Percentiles rank a stretch among this genome's conserved stretches.
Conservation (phyloP, 2,113 vertebrate genomes). For the Macaca fascicularis region DNA sequence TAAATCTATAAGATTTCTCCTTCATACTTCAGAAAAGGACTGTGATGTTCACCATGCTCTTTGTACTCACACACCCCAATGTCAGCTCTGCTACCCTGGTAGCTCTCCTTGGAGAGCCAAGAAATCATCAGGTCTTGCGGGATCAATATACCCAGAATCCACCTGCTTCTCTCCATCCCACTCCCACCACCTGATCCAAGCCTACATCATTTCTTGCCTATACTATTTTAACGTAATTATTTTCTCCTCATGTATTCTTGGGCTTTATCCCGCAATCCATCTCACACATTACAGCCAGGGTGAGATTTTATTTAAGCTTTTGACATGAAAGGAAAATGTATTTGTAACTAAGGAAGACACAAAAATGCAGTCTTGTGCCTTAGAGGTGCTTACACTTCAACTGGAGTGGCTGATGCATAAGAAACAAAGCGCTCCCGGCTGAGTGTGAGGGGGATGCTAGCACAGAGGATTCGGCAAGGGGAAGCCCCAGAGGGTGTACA, state of each 20-base stretch:
- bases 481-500: not conserved
- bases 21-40: fast-evolving
- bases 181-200: not conserved
- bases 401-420: not conserved
- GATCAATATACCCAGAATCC: not conserved
- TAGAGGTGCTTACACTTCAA: not conserved
- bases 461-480: not conserved
- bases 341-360: not conserved
- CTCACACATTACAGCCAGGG: not conserved
- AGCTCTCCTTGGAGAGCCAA: not conserved
- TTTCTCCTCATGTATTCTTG: not conserved
- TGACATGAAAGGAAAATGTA: not conserved
- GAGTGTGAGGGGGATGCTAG: not conserved
- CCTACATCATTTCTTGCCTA: not conserved
- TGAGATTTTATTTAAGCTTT: not conserved
- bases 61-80: not conserved
- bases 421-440: not conserved
- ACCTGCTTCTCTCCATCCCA: not conserved
- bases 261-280: not conserved
- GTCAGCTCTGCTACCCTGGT: not conserved
- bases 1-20: not conserved
- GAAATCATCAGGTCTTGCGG: not conserved
- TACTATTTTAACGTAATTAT: not conserved
- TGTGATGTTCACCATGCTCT: not conserved
- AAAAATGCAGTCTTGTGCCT: not conserved